Base-by-base conservation (phyloP, 2,888 invertebrate species). In the Tortricodes alternella region DNA sequence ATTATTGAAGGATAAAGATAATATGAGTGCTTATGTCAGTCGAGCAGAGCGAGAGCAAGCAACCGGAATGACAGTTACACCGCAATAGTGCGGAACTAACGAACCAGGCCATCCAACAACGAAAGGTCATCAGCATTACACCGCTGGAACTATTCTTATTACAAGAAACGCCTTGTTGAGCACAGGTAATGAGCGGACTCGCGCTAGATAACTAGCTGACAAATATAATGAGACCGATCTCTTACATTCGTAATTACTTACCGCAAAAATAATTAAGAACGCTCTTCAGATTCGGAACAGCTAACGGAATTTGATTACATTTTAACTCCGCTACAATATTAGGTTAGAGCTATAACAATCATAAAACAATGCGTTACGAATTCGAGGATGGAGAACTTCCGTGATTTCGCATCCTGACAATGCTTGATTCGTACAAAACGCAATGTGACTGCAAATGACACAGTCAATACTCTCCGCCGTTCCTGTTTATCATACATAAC, bases 31-130 rank as follows among this genome's bases (percentile, higher is more conserved):
- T 24, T 29, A 39, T 19, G 37, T 50, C 37, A 43, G 41, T 50
- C 49, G 44, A 56, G 56, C 44, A 56, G 44, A 53, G 59, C 35
- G 60, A 55, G 58, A 58, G 63, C 67, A 66, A 61, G 66, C 66
- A 70, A 71, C 68, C 68, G 71, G 70, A 69, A 71, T 69, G 65
- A 70, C 72, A 66, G 75, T 74, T 73, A 71, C 62, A 61, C 68
- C 66, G 75, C 76, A 76, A 71, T 73, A 74, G 74, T 62, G 76
- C 74, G 74, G 76, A 76, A 79, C 76, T 73, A 76, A 74, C 73
- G 70, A 73, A 71, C 66, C 63, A 63, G 60, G 59, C 64, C 61
- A 59, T 65, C 63, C 59, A 53, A 51, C 59, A 52, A 39, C 60
- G 60, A 59, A 68, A 71, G 68, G 68, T 68, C 71, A 65, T 64